These are phyloP conservation scores for Aegotheles bennettii DNA, from an alignment of 2,113 vertebrate species.

Conservation along the genomic window DNA sequence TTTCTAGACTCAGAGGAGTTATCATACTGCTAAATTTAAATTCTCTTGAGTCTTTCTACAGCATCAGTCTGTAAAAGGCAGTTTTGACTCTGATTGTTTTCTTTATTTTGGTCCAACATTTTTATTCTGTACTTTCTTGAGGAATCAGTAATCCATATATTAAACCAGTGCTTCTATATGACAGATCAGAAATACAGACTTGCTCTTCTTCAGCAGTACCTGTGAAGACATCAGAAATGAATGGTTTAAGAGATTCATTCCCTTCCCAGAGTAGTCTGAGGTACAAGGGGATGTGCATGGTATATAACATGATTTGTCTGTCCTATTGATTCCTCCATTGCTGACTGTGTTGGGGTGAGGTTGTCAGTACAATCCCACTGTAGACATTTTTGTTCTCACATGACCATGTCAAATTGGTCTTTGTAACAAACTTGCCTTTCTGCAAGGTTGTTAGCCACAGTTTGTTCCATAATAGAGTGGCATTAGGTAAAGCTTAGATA, in stretches of 20 bases:
- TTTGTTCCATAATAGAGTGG: not conserved
- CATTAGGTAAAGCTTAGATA: not conserved
- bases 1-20: not conserved
- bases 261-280: not conserved
- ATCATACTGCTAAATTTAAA: not conserved
- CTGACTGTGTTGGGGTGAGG: not conserved
- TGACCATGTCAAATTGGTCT: not conserved
- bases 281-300: accelerated
- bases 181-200: not conserved
- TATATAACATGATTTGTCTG: not conserved
- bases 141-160: not conserved
- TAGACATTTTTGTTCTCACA: not conserved
- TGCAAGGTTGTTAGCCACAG: not conserved
- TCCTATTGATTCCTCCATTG: not conserved
- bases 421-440: not conserved
- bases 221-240: not conserved
- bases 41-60: not conserved
- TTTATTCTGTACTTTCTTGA: not conserved
- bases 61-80: not conserved
- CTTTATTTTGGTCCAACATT: not conserved
- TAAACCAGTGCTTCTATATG: not conserved
- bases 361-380: not conserved
- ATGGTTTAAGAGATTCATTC: not conserved
- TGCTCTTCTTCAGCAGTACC: not conserved
- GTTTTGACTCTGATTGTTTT: not conserved